Percentiles rank a stretch among this genome's conserved stretches.
Evolutionary conservation across 2,888 invertebrate genomes (phyloP).

Genomic region (Tenodera sinensis): DNA sequence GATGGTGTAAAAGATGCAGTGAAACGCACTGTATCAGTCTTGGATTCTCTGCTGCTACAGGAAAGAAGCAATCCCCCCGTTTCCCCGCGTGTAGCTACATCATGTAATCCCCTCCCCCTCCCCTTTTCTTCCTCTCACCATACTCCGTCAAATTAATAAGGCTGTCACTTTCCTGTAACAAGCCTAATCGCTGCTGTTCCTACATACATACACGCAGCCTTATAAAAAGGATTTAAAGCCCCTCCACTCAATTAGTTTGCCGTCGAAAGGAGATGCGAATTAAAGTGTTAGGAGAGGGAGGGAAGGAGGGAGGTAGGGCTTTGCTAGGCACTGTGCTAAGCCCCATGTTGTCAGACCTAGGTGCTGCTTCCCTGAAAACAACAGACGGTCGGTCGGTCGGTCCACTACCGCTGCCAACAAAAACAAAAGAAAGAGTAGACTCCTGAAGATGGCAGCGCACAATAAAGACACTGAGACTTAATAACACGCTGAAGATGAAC

Average conservation of each 20-base stretch:
- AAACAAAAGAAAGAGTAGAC: not conserved
- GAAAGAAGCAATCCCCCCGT: not conserved
- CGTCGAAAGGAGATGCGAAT: conserved; percentile 25
- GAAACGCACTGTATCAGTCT: not conserved
- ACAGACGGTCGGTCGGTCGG: conserved; percentile 3
- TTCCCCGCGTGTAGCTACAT: not conserved
- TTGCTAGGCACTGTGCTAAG: not conserved
- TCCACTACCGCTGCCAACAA: not conserved
- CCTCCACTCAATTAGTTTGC: conserved; percentile 32
- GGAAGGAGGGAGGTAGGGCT: not conserved
- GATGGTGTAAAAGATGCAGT: too few relatives aligned
- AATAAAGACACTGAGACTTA: conserved; percentile 18
- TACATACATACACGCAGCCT: conserved; percentile 9
- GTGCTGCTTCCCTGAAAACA: not conserved
- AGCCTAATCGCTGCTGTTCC: conserved; percentile 34
- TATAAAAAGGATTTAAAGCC: conserved; percentile 30
- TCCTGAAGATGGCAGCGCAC: not conserved
- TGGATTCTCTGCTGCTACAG: not conserved
- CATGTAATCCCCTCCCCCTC: conserved; percentile 21
- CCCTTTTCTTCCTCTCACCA: conserved; percentile 17
- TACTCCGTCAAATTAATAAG: conserved; percentile 35
- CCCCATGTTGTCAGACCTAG: conserved; percentile 7
- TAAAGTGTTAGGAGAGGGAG: conserved; percentile 18
- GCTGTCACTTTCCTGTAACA: conserved; percentile 35
- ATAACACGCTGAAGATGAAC: conserved; percentile 3